Evolutionary conservation across 2,797 vertebrate species (phyloP).

Genomic region (Petrocephalus schoutedeni): DNA sequence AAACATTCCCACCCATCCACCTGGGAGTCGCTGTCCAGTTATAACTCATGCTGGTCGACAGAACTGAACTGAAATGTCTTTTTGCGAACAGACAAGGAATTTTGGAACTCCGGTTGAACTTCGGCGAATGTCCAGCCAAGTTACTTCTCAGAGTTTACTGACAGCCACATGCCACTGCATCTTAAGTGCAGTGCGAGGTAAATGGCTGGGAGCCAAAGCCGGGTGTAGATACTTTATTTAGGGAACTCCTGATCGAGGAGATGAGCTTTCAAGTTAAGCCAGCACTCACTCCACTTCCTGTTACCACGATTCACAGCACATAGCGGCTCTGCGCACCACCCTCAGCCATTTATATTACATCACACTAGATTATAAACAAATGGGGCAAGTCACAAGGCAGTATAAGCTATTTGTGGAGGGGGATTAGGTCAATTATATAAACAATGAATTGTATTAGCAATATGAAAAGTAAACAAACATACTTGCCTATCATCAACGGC

Average conservation of each 20-base stretch:
- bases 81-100: neutral
- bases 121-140: neutral
- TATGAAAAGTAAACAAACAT: constrained; percentile 10
- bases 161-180: neutral
- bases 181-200: neutral
- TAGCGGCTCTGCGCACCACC: neutral
- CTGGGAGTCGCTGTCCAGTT: neutral
- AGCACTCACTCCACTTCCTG: neutral
- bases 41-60: neutral
- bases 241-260: neutral
- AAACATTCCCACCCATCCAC: neutral
- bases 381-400: constrained; percentile 10
- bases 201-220: neutral
- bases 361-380: neutral
- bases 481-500: neutral
- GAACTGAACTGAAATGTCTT: neutral
- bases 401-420: constrained; percentile 5
- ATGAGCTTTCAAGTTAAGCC: neutral
- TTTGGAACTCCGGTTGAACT: neutral
- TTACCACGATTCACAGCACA: neutral
- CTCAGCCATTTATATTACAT: neutral
- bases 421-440: neutral
- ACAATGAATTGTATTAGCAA: neutral
- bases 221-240: neutral
- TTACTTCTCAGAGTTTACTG: neutral